phyloP scores from a whole-genome alignment of 2,797 vertebrate species.

The Hippopotamyrus pictus region DNA sequence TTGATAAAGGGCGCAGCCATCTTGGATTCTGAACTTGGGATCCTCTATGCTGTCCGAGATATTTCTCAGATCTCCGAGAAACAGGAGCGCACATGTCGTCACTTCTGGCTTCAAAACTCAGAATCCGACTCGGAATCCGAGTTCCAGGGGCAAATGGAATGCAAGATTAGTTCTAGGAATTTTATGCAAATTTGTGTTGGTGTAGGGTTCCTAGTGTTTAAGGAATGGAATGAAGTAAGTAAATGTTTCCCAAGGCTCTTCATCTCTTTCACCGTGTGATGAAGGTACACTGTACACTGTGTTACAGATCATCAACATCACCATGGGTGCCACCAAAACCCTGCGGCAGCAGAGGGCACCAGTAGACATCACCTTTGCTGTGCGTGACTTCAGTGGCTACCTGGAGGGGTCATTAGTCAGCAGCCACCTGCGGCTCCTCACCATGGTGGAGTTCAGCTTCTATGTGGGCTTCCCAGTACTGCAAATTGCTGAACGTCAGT shows the following conservation, averaged over 20 bases:
- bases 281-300: constrained; percentile 11
- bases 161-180: too few species aligned
- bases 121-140: too few species aligned
- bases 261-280: background rate
- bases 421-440: constrained; percentile 79
- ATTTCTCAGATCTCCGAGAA: too few species aligned
- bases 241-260: background rate
- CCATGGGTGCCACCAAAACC: constrained; percentile 42
- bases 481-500: constrained; percentile 90
- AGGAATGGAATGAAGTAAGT: background rate
- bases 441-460: constrained; percentile 91
- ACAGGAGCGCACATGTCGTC: too few species aligned
- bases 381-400: constrained; percentile 66
- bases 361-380: constrained; percentile 75
- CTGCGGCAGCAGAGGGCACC: constrained; percentile 64
- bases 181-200: too few species aligned
- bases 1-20: too few species aligned
- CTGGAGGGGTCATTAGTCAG: constrained; percentile 80
- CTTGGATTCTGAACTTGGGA: too few species aligned
- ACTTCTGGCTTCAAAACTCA: too few species aligned
- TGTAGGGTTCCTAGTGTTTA: background rate
- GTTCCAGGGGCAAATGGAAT: too few species aligned
- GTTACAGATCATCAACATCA: constrained; percentile 83
- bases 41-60: too few species aligned
- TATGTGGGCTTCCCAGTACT: constrained; percentile 84